These are phyloP conservation scores for Dendrocincla tyrannina DNA, from an alignment of 2,797 vertebrate genomes.

Conservation along the genomic window DNA sequence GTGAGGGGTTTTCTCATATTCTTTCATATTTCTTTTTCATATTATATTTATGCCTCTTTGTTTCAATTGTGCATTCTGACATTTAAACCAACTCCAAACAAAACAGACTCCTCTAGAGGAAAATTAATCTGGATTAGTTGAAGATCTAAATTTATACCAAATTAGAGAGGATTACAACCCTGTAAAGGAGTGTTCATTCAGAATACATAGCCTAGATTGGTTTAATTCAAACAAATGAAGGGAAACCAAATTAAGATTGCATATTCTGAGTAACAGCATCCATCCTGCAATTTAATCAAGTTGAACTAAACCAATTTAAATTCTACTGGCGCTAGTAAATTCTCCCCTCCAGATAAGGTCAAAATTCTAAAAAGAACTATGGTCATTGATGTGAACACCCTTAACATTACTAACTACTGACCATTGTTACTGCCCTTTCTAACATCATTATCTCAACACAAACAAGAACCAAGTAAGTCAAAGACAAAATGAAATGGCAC, in stretches of 20 bases:
- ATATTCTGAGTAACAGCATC: background rate
- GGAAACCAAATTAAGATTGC: background rate
- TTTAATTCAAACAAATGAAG: slow-evolving; percentile 27
- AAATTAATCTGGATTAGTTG: background rate
- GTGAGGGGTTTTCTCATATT: background rate
- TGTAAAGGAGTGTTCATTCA: background rate
- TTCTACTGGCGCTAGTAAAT: background rate
- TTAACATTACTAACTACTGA: background rate
- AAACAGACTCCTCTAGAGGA: background rate
- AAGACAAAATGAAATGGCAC: background rate
- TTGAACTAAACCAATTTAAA: slow-evolving; percentile 1
- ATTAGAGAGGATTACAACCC: background rate
- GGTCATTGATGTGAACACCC: background rate
- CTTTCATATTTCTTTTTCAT: background rate
- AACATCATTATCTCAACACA: background rate
- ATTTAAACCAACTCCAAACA: background rate
- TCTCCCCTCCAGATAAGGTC: background rate
- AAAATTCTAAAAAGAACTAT: background rate
- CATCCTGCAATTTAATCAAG: background rate
- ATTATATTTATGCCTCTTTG: background rate
- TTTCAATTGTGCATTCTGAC: background rate
- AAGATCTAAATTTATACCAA: background rate
- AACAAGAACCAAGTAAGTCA: background rate
- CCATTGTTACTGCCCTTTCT: background rate
- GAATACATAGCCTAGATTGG: background rate